Evolutionary conservation across 2,888 invertebrate species (phyloP), one percentile per base, ranked within the genome.

Genomic region (Andrena haemorrhoa): DNA sequence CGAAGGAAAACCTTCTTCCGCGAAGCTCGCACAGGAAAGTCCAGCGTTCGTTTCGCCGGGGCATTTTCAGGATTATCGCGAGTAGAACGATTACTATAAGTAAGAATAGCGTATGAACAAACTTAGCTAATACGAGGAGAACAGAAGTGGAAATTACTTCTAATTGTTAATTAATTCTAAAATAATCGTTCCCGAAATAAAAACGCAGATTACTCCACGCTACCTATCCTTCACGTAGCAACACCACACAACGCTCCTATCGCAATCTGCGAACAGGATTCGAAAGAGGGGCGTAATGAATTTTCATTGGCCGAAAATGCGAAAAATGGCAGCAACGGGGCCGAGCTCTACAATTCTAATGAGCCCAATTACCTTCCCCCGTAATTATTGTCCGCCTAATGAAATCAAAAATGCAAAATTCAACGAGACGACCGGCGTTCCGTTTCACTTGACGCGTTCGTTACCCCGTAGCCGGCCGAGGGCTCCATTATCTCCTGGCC

Each of bases 391-490:
- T 68, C 26, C 33, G 33, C 47, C 58, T 71, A 65, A 76, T 71
- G 56, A 76, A 71, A 76, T 76, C 49, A 76, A 71, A 70, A 76
- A 76, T 76, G 71, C 64, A 71, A 76, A 76, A 76, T 63, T 20
- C 64, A 16, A n/a, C 26, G 26, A 61, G 60, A 23, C 51, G n/a
- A 26, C 12, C 29, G 41, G 26, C 8, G 49, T 65, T 65, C 47
- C 16, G 64, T 49, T 65, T 65, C 47, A 26, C 64, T 65, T 47
- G 26, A 16, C 26, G 10, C 56, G 63, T 63, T 53, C 70, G 31
- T 64, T 64, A 16, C n/a, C 12, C n/a, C 20, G 26, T 26, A 10
- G 41, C 16, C 16, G 16, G 12, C 41, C 41, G 41, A 41, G 7
- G 2, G 56, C 20, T 70, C 31, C 16, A 70, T 75, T 70, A 65